Evolutionary conservation across 1,140 invertebrate species (phyloP).

Genomic region (Ceratosolen fusciceps): DNA sequence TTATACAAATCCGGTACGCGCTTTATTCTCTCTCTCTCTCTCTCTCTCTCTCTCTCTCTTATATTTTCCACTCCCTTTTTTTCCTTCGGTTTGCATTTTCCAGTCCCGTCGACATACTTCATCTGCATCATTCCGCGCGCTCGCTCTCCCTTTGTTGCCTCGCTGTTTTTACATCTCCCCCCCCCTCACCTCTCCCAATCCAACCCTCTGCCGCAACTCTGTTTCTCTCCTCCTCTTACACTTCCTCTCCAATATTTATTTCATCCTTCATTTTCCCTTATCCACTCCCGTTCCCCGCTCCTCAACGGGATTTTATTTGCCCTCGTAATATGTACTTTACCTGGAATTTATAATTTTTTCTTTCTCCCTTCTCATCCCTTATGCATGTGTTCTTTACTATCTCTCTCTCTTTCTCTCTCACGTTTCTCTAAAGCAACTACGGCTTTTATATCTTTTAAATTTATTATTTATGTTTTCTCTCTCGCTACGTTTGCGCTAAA

Average conservation of each 20-base stretch:
- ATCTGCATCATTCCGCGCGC: conserved; percentile 12
- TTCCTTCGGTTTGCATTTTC: not conserved
- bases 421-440: not conserved
- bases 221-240: not conserved
- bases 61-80: not conserved
- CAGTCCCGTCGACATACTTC: not conserved
- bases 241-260: not conserved
- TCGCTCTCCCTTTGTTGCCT: not conserved
- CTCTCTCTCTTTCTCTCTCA: not conserved
- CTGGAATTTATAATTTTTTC: not conserved
- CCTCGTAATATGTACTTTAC: not conserved
- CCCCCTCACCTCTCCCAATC: too few relatives aligned
- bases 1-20: conserved; percentile 15
- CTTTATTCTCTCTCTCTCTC: conserved; percentile 16
- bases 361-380: not conserved
- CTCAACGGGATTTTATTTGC: not conserved
- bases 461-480: not conserved
- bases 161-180: too few relatives aligned
- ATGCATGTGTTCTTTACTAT: not conserved
- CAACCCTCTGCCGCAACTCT: too few relatives aligned
- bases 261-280: too few relatives aligned
- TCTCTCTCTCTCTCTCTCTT: not conserved
- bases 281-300: not conserved
- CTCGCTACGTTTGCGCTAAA: not conserved
- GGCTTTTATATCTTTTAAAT: not conserved